phyloP scores from a whole-genome alignment of 2,113 vertebrate genomes.

The Gymnarchus niloticus region DNA sequence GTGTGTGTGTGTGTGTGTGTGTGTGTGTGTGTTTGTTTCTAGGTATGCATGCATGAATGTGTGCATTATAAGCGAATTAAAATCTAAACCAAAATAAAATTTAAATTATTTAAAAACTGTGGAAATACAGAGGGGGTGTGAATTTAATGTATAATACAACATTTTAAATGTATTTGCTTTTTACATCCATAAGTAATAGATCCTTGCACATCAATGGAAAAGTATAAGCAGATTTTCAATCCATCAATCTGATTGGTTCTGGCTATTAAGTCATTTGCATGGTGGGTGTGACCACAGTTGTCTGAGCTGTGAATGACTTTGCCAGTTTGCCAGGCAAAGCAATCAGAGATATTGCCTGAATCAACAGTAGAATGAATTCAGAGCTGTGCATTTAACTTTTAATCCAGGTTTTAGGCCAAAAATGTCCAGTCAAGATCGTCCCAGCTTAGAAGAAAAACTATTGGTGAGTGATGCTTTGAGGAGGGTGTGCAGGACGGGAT shows the following conservation, averaged over 20 bases:
- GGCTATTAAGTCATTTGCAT: slow-evolving; percentile 52
- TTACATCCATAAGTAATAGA: too few species aligned
- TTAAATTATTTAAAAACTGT: neutral
- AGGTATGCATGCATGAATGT: too few species aligned
- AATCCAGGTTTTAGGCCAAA: slow-evolving; percentile 45
- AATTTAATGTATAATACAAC: neutral
- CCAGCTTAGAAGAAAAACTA: slow-evolving; percentile 51
- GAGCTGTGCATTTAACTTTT: slow-evolving; percentile 32
- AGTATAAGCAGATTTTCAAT: neutral
- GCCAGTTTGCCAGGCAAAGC: slow-evolving; percentile 53
- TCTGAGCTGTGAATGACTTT: slow-evolving; percentile 56
- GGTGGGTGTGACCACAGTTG: slow-evolving; percentile 54
- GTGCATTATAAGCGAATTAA: neutral
- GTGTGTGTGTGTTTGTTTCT: neutral
- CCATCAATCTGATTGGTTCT: slow-evolving; percentile 47
- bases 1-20: neutral
- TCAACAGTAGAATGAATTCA: slow-evolving; percentile 47
- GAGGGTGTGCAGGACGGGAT: neutral
- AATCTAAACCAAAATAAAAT: neutral
- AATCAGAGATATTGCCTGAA: slow-evolving; percentile 49
- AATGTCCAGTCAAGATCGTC: slow-evolving; percentile 56
- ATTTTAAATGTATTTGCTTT: neutral
- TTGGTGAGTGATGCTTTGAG: slow-evolving; percentile 55
- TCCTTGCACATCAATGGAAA: too few species aligned
- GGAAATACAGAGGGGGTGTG: neutral